Evolutionary conservation across 2,888 invertebrate genomes (phyloP).

Genomic region (Crossocerus cetratus): DNA sequence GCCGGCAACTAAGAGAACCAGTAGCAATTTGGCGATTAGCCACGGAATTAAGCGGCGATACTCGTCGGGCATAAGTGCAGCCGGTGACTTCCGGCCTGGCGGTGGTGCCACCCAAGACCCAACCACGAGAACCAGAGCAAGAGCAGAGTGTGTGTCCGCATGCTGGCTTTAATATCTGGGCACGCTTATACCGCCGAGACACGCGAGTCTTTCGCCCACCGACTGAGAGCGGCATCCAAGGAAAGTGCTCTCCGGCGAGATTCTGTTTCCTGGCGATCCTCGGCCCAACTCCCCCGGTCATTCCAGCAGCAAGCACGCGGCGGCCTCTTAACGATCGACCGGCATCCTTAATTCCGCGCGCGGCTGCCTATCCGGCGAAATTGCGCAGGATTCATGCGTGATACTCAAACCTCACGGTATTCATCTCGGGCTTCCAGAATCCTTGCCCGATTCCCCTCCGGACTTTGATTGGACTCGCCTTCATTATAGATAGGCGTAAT

Average conservation of each 20-base stretch:
- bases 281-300: too few relatives aligned
- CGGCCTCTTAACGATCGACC: not conserved
- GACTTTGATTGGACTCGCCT: too few relatives aligned
- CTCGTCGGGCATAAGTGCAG: conserved; percentile 43
- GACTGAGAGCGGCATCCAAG: not conserved
- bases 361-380: too few relatives aligned
- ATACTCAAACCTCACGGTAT: too few relatives aligned
- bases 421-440: too few relatives aligned
- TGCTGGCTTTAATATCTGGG: conserved; percentile 26
- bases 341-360: not conserved
- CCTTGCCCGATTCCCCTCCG: too few relatives aligned
- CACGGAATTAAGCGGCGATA: not conserved
- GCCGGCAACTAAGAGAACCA: too few relatives aligned
- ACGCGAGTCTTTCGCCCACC: conserved; percentile 21
- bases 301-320: not conserved
- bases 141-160: conserved; percentile 14
- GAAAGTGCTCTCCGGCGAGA: not conserved
- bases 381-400: too few relatives aligned
- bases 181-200: conserved; percentile 21
- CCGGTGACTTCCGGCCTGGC: conserved; percentile 59
- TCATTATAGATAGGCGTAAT: too few relatives aligned
- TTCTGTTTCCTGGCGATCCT: not conserved
- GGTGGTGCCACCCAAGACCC: conserved; percentile 49
- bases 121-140: conserved; percentile 34
- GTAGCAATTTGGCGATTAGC: too few relatives aligned